Evolutionary conservation across 1,140 invertebrate genomes (phyloP).

Genomic region (Cydia amplana): DNA sequence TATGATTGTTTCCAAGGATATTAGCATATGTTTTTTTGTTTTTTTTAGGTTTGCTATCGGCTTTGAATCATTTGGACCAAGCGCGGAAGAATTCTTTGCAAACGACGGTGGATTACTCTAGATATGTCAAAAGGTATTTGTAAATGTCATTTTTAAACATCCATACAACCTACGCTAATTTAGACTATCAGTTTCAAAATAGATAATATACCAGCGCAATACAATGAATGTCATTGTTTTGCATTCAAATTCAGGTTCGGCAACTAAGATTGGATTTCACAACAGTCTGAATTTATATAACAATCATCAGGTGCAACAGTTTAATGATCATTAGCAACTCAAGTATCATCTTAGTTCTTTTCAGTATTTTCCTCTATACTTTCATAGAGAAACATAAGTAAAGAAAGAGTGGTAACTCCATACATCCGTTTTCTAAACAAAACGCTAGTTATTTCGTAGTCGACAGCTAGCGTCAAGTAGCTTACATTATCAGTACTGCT

Average conservation of each 20-base stretch:
- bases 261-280: slow-evolving; percentile 22
- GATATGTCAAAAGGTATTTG: slow-evolving; percentile 87
- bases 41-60: slow-evolving; percentile 79
- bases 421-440: no score
- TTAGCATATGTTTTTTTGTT: slow-evolving; percentile 64
- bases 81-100: slow-evolving; percentile 71
- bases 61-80: slow-evolving; percentile 77
- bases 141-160: slow-evolving; percentile 23
- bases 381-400: no score
- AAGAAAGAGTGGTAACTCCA: no score
- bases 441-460: no score
- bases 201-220: slow-evolving; percentile 17
- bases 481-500: no score
- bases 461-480: no score
- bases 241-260: slow-evolving; percentile 19
- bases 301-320: slow-evolving; percentile 4
- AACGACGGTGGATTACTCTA: slow-evolving; percentile 86
- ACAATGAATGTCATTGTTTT: slow-evolving; percentile 31
- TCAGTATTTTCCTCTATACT: not conserved
- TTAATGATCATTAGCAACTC: not conserved
- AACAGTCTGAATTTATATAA: slow-evolving; percentile 19
- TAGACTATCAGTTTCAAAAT: slow-evolving; percentile 28
- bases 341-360: not conserved
- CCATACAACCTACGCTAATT: slow-evolving; percentile 26
- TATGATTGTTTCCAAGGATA: slow-evolving; percentile 61